Base-by-base conservation (phyloP, 1,140 invertebrate genomes). In the Ectropis grisescens region DNA sequence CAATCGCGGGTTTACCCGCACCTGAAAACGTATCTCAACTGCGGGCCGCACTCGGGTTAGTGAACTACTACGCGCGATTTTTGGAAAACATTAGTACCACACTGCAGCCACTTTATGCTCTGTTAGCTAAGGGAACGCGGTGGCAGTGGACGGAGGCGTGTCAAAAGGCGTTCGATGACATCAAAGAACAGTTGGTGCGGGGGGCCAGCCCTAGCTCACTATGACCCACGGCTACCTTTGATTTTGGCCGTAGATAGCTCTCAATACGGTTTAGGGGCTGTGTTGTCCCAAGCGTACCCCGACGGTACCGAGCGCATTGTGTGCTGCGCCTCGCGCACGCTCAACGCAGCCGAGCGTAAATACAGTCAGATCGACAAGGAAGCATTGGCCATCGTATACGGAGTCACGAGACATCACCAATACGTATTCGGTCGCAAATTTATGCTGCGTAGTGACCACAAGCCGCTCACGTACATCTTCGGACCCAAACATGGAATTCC, bases 311-410 rank as follows among this genome's bases (percentile, higher is more conserved):
- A 37, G 27, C 29, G 33, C 11, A 53, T 50, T 4, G 29, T 60
- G 2, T 39, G 46, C 14, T 55, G 41, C 33, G 49, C 44, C 15
- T 60, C 57, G 6, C 16, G 57, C 30, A 60, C 57, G 1, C 37
- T 60, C 6, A 45, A 42, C 14, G 28, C 33, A 11, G 39, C 53
- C n/a, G 57, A 57, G 33, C 27, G 27, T 24, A 54, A 57, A 25
- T 54, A 57, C 36, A 50, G 48, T 2, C 51, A 47, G 5, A n/a
- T 54, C 2, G 53, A 60, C 10, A 53, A 51, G 12, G 49, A 60
- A 24, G 33, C 52, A 14, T 16, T 44, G 2, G 34, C 41, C 0
- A 44, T 44, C 9, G 7, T 41, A 2, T 35, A 12, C 13, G 32
- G 36, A 3, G 12, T 33, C 1, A 27, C 15, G n/a, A 28, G 29